Conservation (phyloP, 2,797 vertebrate species). For the Pampus argenteus region DNA sequence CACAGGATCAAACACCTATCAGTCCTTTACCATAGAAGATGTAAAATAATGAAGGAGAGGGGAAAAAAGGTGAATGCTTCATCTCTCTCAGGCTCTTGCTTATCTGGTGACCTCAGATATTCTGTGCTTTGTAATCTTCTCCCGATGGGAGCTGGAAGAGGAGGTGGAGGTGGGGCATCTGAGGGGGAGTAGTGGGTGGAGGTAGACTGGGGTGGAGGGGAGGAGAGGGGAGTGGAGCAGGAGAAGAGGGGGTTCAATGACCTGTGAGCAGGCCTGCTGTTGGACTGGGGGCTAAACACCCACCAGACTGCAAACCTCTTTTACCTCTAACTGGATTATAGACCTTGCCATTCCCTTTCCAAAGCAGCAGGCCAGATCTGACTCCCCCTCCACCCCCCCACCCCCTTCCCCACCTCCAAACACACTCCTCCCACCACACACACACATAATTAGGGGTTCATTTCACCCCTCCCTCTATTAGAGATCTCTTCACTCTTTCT, state of each 20-base stretch:
- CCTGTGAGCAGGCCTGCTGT: slow-evolving; percentile 76
- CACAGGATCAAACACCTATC: slow-evolving; percentile 56
- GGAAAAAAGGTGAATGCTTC: slow-evolving; percentile 1
- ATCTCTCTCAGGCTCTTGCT: slow-evolving; percentile 50
- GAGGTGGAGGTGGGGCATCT: slow-evolving; percentile 21
- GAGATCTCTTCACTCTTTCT: slow-evolving; percentile 28
- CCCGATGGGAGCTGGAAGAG: slow-evolving; percentile 33
- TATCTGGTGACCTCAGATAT: slow-evolving; percentile 69
- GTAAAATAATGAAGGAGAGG: slow-evolving; percentile 29
- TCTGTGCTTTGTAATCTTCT: slow-evolving; percentile 61
- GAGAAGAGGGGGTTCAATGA: slow-evolving; percentile 66
- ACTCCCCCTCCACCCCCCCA: background rate
- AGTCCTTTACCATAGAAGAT: slow-evolving; percentile 24
- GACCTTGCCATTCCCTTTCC: slow-evolving; percentile 50
- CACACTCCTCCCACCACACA: slow-evolving; percentile 2
- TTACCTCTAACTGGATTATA: slow-evolving; percentile 73
- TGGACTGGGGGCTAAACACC: slow-evolving; percentile 68
- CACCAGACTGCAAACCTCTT: slow-evolving; percentile 27
- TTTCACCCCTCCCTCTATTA: slow-evolving; percentile 29
- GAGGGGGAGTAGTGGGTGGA: slow-evolving; percentile 5
- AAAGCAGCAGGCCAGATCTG: slow-evolving; percentile 36
- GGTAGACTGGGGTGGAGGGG: background rate
- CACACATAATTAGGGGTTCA: slow-evolving; percentile 38
- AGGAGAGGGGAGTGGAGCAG: slow-evolving; percentile 14
- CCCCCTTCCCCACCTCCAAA: background rate